Conservation (phyloP, 2,797 vertebrate genomes). For the Euphonia xanthogaster region DNA sequence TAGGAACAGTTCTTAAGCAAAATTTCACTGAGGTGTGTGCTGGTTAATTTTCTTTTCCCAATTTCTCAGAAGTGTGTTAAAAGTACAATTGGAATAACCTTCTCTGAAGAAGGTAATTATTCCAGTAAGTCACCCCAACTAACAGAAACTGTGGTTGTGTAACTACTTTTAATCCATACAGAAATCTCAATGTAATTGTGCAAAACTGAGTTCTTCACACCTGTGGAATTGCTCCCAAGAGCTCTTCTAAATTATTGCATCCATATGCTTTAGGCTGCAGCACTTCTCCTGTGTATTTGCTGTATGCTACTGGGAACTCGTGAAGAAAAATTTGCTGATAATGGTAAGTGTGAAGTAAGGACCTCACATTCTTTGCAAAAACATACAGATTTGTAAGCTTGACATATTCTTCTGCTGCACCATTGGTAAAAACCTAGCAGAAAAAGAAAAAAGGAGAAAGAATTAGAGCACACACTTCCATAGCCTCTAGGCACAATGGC, state of each 20-base stretch:
- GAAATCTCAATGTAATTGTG: background rate
- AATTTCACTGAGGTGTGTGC: background rate
- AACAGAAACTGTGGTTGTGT: background rate
- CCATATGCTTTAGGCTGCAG: conserved; percentile 88
- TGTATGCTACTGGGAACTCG: conserved; percentile 88
- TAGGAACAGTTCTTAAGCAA: background rate
- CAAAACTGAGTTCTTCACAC: conserved; percentile 50
- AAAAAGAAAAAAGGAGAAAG: background rate
- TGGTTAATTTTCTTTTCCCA: background rate
- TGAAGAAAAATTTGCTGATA: conserved; percentile 98
- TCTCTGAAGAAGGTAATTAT: background rate
- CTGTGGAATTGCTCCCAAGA: conserved; percentile 92
- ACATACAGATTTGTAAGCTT: conserved; percentile 90
- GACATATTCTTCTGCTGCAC: conserved; percentile 80
- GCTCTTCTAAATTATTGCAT: conserved; percentile 86
- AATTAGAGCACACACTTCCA: background rate
- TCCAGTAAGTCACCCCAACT: background rate
- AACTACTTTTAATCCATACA: background rate
- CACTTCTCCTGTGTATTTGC: conserved; percentile 87
- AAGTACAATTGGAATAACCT: background rate
- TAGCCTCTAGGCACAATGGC: background rate
- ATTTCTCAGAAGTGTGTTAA: background rate
- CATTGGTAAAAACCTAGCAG: conserved; percentile 82
- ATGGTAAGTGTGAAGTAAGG: conserved; percentile 94
- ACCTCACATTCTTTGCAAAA: conserved; percentile 90